Base-by-base conservation (phyloP, 2,797 vertebrate genomes). In the Cryptoblepharus egeriae region DNA sequence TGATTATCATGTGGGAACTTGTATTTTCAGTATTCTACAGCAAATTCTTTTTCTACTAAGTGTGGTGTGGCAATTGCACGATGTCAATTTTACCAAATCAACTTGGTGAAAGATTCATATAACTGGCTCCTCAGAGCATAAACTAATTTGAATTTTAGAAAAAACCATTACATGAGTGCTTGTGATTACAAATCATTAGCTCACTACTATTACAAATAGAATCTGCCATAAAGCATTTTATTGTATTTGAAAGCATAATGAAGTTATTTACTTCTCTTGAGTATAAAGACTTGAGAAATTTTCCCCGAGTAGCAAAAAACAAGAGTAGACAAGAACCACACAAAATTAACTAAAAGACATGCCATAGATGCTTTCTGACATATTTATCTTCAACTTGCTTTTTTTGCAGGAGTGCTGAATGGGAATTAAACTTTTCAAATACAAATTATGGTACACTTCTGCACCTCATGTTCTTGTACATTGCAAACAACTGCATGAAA, bases 271-370 rank as follows among this genome's bases (percentile, higher is more conserved):
- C 28, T 70, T 58, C 24, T 67, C 84, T 79, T 70, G 80, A 69
- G 12, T 7, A 77, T 45, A n/a, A n/a, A 77, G n/a, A 57, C 32
- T 32, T 35, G 65, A 82, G 32, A 55, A 49, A 69, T 35, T 35
- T 78, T 82, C 10, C 16, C 82, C 78, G 1, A 89, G 87, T 16
- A 55, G 0, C 65, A 74, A 35, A 81, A 3, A 89, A 15, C 22
- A 28, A 75, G 87, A 58, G 22, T 58, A 65, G 28, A 45, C 1
- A 26, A 20, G 84, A 81, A 91, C 88, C 76, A 78, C 77, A 87
- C 15, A 81, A 1, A 2, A 8, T 16, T 78, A 86, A 86, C 73
- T 39, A 39, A 86, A 32, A 49, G 57, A 57, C 1, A 24, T 85
- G 24, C 35, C 87, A 63, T 86, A 77, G 6, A 60, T 70, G 35